phyloP scores from a whole-genome alignment of 1,140 invertebrate species.

The Drosophila elegans region DNA sequence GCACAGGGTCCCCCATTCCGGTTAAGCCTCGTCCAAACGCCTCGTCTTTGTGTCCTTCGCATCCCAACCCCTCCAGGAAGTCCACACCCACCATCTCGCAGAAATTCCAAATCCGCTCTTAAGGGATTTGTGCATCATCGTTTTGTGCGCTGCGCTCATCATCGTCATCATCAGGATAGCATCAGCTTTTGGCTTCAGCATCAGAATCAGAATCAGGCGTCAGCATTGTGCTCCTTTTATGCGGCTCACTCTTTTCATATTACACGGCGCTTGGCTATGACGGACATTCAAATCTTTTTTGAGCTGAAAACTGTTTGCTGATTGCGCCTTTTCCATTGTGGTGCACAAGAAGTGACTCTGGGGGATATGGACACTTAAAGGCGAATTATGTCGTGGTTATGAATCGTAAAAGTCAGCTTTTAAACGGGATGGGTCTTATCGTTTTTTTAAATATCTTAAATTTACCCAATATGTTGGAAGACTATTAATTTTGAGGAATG shows the following conservation, averaged over 20 bases:
- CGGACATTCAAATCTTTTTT: constrained; percentile 62
- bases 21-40: constrained; percentile 17
- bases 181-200: constrained; percentile 13
- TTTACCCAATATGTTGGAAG: neutral
- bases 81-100: constrained; percentile 23
- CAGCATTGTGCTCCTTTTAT: constrained; percentile 61
- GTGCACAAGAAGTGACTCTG: constrained; percentile 29
- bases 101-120: constrained; percentile 67
- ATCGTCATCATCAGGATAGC: constrained; percentile 47
- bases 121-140: constrained; percentile 71
- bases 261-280: constrained; percentile 57
- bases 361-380: constrained; percentile 25
- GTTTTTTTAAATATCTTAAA: neutral
- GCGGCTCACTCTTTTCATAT: constrained; percentile 58
- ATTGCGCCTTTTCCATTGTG: constrained; percentile 40
- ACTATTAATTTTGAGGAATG: neutral
- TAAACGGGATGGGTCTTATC: neutral
- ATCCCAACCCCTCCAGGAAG: neutral
- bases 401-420: neutral
- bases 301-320: constrained; percentile 55
- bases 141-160: constrained; percentile 56
- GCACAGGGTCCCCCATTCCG: constrained; percentile 3
- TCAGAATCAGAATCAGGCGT: constrained; percentile 34
- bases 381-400: constrained; percentile 1
- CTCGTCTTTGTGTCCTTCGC: constrained; percentile 29